phyloP scores from a whole-genome alignment of 2,797 vertebrate genomes.

The Urocyon cinereoargenteus region DNA sequence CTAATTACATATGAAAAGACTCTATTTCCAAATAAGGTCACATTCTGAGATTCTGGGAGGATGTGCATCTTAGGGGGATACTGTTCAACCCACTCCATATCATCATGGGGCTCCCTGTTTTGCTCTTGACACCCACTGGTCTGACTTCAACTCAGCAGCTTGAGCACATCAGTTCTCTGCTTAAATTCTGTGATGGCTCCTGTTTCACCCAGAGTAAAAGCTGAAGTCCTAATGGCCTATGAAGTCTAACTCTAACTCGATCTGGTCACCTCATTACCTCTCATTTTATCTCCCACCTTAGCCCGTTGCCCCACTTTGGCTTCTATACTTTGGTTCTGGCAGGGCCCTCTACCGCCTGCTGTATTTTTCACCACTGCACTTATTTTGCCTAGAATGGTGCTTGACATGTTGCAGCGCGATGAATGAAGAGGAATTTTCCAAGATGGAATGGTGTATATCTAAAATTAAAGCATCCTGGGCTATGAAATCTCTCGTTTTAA shows the following conservation, averaged over 20 bases:
- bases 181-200: neutral
- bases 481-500: neutral
- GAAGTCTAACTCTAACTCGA: too few relatives aligned
- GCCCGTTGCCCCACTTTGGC: too few relatives aligned
- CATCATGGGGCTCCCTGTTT: neutral
- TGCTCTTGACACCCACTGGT: neutral
- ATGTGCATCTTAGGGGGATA: neutral
- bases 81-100: neutral
- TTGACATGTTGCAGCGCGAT: neutral
- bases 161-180: neutral
- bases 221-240: neutral
- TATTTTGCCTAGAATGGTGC: neutral
- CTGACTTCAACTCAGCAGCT: neutral
- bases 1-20: neutral
- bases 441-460: neutral
- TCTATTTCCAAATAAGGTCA: neutral
- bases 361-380: neutral
- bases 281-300: neutral
- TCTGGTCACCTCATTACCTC: neutral
- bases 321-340: too few relatives aligned
- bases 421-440: neutral
- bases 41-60: neutral
- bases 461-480: neutral
- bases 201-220: neutral
- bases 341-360: too few relatives aligned